A percentile compares a stretch with the other conserved stretches of the same genome.
Conservation (phyloP, 2,113 vertebrate genomes). For the Diphyllodes magnificus region DNA sequence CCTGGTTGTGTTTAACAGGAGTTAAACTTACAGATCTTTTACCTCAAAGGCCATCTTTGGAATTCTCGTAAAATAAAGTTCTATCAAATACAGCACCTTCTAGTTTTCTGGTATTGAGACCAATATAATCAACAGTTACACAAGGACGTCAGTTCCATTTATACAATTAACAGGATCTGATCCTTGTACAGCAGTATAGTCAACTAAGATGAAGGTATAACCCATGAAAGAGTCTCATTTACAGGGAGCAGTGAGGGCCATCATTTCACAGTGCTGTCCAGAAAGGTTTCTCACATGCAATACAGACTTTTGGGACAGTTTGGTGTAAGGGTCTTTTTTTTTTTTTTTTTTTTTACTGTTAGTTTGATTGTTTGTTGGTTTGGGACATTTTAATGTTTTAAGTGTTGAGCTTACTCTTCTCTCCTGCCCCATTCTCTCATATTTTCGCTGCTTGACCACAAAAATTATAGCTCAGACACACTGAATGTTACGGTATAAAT, state of each 20-base stretch:
- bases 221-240: neutral
- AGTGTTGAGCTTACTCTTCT: neutral
- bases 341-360: neutral
- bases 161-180: neutral
- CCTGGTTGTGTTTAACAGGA: neutral
- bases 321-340: neutral
- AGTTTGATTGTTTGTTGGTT: neutral
- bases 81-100: neutral
- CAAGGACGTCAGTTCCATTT: neutral
- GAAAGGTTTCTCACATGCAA: neutral
- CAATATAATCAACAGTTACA: neutral
- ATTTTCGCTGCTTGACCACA: neutral
- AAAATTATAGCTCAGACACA: neutral
- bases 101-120: neutral
- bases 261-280: neutral
- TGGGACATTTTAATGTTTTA: neutral
- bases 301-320: neutral
- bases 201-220: neutral
- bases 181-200: neutral
- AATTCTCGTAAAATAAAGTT: neutral
- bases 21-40: neutral
- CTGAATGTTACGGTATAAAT: neutral
- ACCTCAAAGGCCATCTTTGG: neutral
- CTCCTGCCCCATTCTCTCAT: neutral
- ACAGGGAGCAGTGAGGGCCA: neutral